Evolutionary conservation across 2,888 invertebrate genomes (phyloP), one percentile per base, ranked within the genome.

Genomic region (Brachynemurus nebulosus): DNA sequence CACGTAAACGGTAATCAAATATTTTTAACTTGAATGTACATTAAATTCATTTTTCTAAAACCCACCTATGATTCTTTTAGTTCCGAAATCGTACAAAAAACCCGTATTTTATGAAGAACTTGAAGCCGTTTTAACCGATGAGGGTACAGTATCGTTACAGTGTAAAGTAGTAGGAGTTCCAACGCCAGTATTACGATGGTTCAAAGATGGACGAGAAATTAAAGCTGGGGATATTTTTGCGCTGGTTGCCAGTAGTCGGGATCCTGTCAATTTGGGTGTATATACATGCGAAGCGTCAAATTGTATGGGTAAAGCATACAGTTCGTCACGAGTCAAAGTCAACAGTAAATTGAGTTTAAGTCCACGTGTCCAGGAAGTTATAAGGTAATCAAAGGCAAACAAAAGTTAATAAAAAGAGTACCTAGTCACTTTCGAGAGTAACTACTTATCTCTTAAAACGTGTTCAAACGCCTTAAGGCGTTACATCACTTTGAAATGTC

Each of bases 91-190:
- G 0, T 90, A 90, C 63, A 88, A 86, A 58, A 71, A 80, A 12
- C 91, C 91, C 0, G 84, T 86, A 61, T 91, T 92, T 60, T 76
- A 89, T 30, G 85, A 88, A 60, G 85, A 85, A 55, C 70, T 92
- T 11, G 75, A 80, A 21, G 86, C 90, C 2, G 69, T 88, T 47
- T 72, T 89, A 21, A 90, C 89, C 0, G 85, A 86, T 59, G 83
- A 85, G 54, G 91, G 91, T 34, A 86, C 86, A 0, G 92, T 92
- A 9, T 86, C 88, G 0, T 68, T 93, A 50, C 89, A 90, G 63
- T 92, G 92, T 62, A 91, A 91, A 62, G 89, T 89, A 16, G 79
- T 89, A 42, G 90, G 90, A 12, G 84, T 88, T n/a, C 90, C 91
- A 2, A 86, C 88, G 1, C 78, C 78, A 0, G 61, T 70, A 12